These are phyloP conservation scores for Pangasianodon hypophthalmus DNA, from an alignment of 2,113 vertebrate genomes.

Conservation along the genomic window DNA sequence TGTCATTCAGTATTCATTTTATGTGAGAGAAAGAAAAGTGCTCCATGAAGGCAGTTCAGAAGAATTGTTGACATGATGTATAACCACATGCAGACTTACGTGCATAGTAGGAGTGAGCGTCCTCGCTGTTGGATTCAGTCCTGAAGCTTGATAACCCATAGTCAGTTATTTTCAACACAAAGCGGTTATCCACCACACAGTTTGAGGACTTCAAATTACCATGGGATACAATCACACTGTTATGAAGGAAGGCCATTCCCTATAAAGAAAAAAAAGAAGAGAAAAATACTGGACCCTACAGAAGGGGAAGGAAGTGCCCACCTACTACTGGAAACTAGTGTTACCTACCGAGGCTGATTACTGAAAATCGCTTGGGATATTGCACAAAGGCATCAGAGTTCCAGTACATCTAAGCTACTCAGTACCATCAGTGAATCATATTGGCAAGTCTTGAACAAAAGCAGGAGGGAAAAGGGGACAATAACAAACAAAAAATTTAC, in stretches of 20 bases:
- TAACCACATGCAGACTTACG: constrained; percentile 74
- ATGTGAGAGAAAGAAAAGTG: background rate
- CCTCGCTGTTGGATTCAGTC: constrained; percentile 65
- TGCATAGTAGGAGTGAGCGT: constrained; percentile 83
- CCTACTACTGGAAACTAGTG: background rate
- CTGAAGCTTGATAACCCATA: constrained; percentile 89
- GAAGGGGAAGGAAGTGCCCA: background rate
- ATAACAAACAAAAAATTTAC: background rate
- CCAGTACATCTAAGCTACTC: background rate
- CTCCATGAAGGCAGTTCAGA: background rate
- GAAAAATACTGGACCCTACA: background rate
- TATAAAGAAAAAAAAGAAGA: constrained; percentile 54
- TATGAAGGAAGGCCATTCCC: constrained; percentile 94
- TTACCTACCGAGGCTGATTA: background rate
- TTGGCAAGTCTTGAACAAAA: background rate
- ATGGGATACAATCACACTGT: constrained; percentile 85
- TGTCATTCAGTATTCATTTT: background rate
- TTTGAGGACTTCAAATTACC: constrained; percentile 96
- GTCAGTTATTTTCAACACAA: constrained; percentile 95
- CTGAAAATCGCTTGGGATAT: background rate
- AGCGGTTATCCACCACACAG: constrained; percentile 93
- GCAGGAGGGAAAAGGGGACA: background rate
- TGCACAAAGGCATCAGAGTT: background rate
- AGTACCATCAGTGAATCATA: background rate
- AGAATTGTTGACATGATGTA: background rate